Percentiles rank a stretch among this genome's conserved stretches.
Conservation (phyloP, 1,140 invertebrate species). For the Leucophenga varia region DNA sequence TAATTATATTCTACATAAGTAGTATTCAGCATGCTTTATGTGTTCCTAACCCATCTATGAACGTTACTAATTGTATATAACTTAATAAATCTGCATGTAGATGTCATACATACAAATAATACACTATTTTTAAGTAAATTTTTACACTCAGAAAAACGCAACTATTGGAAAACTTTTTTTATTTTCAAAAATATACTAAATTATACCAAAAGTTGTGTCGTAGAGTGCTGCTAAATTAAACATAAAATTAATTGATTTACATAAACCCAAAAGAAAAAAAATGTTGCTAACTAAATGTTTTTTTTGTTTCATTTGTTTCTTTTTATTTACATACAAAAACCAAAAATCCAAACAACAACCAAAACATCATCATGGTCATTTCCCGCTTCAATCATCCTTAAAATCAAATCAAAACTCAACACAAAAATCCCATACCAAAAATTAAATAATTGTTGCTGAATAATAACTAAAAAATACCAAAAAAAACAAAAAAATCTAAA, state of each 20-base stretch:
- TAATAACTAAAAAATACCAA: constrained; percentile 42
- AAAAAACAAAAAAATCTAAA: constrained; percentile 16
- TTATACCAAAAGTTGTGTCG: constrained; percentile 9
- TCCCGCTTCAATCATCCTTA: constrained; percentile 50
- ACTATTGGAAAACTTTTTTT: background rate
- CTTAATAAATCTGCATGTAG: no score
- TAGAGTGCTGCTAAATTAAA: constrained; percentile 3
- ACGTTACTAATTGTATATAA: no score
- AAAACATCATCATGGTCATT: constrained; percentile 55
- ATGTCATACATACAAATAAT: no score
- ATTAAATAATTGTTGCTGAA: constrained; percentile 44
- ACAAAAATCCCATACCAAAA: constrained; percentile 17
- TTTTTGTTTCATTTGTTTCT: constrained; percentile 52
- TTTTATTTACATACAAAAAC: constrained; percentile 47
- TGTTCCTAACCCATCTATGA: no score
- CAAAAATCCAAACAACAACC: constrained; percentile 25
- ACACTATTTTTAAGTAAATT: constrained; percentile 1
- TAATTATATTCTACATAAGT: no score
- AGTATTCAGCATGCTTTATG: no score
- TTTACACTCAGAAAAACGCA: background rate
- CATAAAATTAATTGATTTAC: constrained; percentile 20
- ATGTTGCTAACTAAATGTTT: constrained; percentile 56
- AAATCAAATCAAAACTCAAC: constrained; percentile 11
- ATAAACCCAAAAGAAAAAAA: no score
- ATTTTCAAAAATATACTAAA: constrained; percentile 15